A percentile compares a stretch with the other conserved stretches of the same genome.
These are phyloP conservation scores for Druceiella hillmani DNA, from an alignment of 2,888 invertebrate genomes.

Conservation along the genomic window DNA sequence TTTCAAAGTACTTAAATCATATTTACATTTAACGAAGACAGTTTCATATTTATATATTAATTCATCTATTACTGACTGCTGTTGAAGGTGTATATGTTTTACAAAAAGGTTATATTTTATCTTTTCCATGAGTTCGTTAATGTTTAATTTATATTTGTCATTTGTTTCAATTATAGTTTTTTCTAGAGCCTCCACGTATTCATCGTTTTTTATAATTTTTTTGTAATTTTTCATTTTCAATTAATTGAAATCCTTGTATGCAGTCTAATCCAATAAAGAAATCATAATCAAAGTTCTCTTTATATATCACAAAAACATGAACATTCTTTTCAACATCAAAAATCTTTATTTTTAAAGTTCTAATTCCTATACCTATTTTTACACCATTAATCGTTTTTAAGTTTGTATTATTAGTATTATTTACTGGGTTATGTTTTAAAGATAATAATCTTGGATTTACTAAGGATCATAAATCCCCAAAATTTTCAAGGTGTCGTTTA, in stretches of 20 bases:
- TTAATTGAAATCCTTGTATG: too few relatives aligned
- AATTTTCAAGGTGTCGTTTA: not conserved
- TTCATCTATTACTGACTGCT: not conserved
- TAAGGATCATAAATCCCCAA: not conserved
- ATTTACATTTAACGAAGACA: too few relatives aligned
- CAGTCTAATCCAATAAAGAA: too few relatives aligned
- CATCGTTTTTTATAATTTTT: not conserved
- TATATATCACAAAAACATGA: conserved; percentile 8
- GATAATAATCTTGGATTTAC: not conserved
- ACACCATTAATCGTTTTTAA: too few relatives aligned
- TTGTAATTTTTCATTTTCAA: conserved; percentile 1
- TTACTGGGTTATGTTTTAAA: too few relatives aligned
- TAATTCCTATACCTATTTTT: not conserved
- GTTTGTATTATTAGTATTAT: too few relatives aligned
- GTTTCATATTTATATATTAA: not conserved
- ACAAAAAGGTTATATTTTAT: not conserved
- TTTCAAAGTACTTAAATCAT: not conserved
- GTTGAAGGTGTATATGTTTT: not conserved
- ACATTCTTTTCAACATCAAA: conserved; percentile 4
- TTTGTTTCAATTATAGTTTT: too few relatives aligned
- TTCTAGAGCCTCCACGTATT: not conserved
- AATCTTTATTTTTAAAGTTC: not conserved
- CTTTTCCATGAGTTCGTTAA: not conserved
- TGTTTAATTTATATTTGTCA: not conserved
- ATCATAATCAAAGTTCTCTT: too few relatives aligned